Base-by-base conservation (phyloP, 2,888 invertebrate genomes). In the Prosapia bicincta region DNA sequence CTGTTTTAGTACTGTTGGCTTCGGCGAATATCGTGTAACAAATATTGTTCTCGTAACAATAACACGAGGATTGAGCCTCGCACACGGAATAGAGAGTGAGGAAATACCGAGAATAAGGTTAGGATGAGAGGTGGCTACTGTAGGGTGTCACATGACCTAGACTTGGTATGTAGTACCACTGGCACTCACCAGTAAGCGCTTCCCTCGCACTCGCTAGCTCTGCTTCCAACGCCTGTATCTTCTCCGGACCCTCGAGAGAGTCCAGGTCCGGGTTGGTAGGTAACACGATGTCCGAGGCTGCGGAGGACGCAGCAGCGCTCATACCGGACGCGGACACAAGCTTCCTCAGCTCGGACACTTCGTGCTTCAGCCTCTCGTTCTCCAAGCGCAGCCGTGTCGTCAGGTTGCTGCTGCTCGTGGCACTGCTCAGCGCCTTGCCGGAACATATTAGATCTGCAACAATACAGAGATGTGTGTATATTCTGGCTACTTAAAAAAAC, bases 191-290 rank as follows among this genome's bases (percentile, higher is more conserved):
- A 81, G 86, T 90, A 28, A 95, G 88, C 69, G 94, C 93, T 85
- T 95, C 94, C 84, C 93, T 91, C 24, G 94, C 93, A 78, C 93
- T 88, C 77, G 92, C 89, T 76, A 94, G 87, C 82, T 94, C 93
- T 82, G 91, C 90, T 82, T 92, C 91, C 69, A 92, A 85, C 75
- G 88, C 89, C 77, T 88, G 85, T 81, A 90, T 88, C 87, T 83
- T 88, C 83, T 79, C 85, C 80, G 73, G 83, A 76, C 83, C 83
- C 82, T 78, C 83, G 74, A 83, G 83, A 13, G 83, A 83, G 28
- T 83, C 80, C 20, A 76, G 69, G 30, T 72, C 76, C 6, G 74
- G 74, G 26, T 69, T 38, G 28, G 65, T 26, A 23, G 74, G 76
- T 74, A 74, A 30, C 28, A 70, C 69, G 69, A 66, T 43, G 32